Percentiles rank a stretch among this genome's conserved stretches.
Evolutionary conservation across 2,797 vertebrate genomes (phyloP).

Genomic region (Diceros bicornis): DNA sequence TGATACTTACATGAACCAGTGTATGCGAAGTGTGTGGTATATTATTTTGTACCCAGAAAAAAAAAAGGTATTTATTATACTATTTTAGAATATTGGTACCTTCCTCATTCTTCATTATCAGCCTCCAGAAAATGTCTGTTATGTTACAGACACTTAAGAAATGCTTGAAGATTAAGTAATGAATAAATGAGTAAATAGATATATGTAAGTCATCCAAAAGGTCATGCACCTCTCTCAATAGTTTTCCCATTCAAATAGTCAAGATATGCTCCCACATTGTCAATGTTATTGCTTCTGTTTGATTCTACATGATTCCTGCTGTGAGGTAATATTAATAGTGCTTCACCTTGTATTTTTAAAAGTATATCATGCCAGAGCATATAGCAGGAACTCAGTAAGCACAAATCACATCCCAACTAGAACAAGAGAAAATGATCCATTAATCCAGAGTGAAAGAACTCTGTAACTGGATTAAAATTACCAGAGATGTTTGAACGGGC

Average conservation of each 20-base stretch:
- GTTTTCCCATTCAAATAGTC: background rate
- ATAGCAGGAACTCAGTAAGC: constrained; percentile 29
- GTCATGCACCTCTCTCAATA: background rate
- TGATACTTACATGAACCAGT: background rate
- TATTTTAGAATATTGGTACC: background rate
- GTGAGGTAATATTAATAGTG: constrained; percentile 24
- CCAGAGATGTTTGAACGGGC: background rate
- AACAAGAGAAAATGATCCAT: constrained; percentile 38
- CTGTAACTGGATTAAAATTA: background rate
- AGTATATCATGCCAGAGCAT: background rate
- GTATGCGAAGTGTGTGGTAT: background rate
- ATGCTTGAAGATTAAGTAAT: background rate
- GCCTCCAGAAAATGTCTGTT: background rate
- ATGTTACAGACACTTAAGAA: background rate
- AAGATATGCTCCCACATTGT: background rate
- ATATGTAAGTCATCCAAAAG: background rate
- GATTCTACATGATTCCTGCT: background rate
- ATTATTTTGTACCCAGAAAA: background rate
- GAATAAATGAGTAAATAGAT: background rate
- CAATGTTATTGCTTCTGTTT: background rate
- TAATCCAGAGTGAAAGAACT: background rate
- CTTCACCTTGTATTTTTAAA: constrained; percentile 61
- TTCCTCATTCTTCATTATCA: background rate
- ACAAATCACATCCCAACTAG: constrained; percentile 43
- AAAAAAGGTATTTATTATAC: background rate